Percentiles rank a stretch among this genome's conserved stretches.
Evolutionary conservation across 2,797 vertebrate species (phyloP).

Genomic region (Tolypeutes matacus): DNA sequence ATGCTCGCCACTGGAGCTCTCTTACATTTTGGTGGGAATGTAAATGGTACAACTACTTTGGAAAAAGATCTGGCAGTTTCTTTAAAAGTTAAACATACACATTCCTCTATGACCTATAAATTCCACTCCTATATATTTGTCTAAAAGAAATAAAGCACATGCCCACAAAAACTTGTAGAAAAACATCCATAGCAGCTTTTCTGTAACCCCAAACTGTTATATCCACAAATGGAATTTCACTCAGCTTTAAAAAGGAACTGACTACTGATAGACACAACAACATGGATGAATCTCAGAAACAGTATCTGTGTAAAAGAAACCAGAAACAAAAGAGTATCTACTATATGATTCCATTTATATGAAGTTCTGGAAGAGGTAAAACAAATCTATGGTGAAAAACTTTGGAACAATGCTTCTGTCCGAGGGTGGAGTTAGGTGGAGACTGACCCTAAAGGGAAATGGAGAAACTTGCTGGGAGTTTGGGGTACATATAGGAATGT

Average conservation of each 20-base stretch:
- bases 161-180: neutral
- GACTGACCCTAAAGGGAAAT: neutral
- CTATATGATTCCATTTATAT: neutral
- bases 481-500: neutral
- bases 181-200: neutral
- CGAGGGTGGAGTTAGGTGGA: neutral
- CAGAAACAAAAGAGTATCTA: neutral
- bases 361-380: slow-evolving; percentile 18
- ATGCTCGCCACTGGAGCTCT: neutral
- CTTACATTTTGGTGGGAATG: neutral
- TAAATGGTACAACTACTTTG: neutral
- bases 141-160: slow-evolving; percentile 35
- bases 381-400: neutral
- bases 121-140: neutral
- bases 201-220: neutral
- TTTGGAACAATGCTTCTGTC: neutral
- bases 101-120: slow-evolving; percentile 7
- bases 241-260: neutral
- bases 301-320: neutral
- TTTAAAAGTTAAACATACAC: slow-evolving; percentile 17
- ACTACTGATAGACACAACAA: neutral
- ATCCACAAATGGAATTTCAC: neutral
- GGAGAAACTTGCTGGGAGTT: neutral
- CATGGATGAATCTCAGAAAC: neutral
- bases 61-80: neutral